Base-by-base conservation (phyloP, 2,797 vertebrate genomes). In the Dendrocincla fuliginosa region DNA sequence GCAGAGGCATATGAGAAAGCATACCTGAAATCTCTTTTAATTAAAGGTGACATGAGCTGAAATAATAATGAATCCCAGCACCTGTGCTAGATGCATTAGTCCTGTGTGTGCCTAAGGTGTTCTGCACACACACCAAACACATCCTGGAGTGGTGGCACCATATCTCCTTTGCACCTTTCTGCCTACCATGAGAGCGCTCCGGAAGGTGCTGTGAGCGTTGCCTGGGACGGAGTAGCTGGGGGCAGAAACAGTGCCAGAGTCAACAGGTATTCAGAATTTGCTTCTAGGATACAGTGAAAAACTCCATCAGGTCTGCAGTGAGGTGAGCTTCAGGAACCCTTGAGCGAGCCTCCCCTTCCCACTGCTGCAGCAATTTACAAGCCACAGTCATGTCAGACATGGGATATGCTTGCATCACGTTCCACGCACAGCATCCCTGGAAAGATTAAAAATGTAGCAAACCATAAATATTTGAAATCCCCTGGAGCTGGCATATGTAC, bases 391-490 rank as follows among this genome's bases (percentile, higher is more conserved):
- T 89, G 83, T 94, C 86, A 70, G 74, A 83, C 74, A 61, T 32
- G 19, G 86, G 35, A 39, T 56, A 22, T 60, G 64, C 76, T 92
- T 84, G 55, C 79, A 86, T 86, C 88, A 16, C 50, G 89, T 95
- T 97, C 95, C 57, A 71, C n/a, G 1, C 13, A 37, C 49, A 95
- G 93, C 75, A 87, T 96, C 94, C 94, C 92, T 89, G 94, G 94
- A 97, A 96, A 96, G 97, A 98, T 98, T 96, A 98, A 98, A 98
- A 97, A 98, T 98, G 97, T 95, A 98, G 96, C 89, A 84, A 97
- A 97, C 86, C 87, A 98, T 98, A 98, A 98, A 98, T 98, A 98
- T 98, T 98, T 98, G 97, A 98, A 97, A 97, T 95, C 96, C 96
- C 98, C 96, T 84, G 84, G 92, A 98, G 98, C 97, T 97, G 89